phyloP scores from a whole-genome alignment of 2,797 vertebrate species.

The Syngnathus rostellatus region DNA sequence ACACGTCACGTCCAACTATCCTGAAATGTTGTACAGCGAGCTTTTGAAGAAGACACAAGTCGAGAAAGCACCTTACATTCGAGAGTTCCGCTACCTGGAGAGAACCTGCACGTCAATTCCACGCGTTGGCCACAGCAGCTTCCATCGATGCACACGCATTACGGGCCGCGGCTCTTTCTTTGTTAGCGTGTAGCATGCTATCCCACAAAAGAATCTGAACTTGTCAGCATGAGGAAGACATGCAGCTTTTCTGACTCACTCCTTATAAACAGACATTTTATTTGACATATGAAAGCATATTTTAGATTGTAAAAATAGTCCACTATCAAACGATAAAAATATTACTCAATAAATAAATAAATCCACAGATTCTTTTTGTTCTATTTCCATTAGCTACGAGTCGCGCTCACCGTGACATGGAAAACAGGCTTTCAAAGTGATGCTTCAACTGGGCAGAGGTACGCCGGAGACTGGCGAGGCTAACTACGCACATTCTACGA shows the following conservation, averaged over 20 bases:
- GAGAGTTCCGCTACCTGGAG: constrained; percentile 53
- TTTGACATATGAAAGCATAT: constrained; percentile 37
- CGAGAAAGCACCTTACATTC: constrained; percentile 64
- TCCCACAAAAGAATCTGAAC: constrained; percentile 45
- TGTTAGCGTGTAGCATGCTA: constrained; percentile 49
- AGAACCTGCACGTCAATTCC: constrained; percentile 55
- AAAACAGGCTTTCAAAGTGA: constrained; percentile 52
- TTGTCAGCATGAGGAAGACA: constrained; percentile 33
- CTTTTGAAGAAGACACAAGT: constrained; percentile 51
- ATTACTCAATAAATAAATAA: constrained; percentile 40
- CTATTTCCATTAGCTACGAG: constrained; percentile 20
- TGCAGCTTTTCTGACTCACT: constrained; percentile 36
- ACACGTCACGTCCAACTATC: constrained; percentile 34
- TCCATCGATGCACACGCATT: constrained; percentile 47
- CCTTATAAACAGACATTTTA: constrained; percentile 13
- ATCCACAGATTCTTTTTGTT: constrained; percentile 11
- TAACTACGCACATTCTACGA: constrained; percentile 49
- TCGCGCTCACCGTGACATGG: constrained; percentile 43
- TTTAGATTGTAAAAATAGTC: constrained; percentile 50
- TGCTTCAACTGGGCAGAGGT: constrained; percentile 57
- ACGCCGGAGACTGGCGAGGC: constrained; percentile 41
- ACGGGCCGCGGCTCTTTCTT: constrained; percentile 13
- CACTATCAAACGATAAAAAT: constrained; percentile 33
- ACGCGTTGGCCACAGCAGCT: constrained; percentile 30
- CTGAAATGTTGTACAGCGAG: constrained; percentile 20